Conservation (phyloP, 1,140 invertebrate genomes). For the Scaptomyza graminum region DNA sequence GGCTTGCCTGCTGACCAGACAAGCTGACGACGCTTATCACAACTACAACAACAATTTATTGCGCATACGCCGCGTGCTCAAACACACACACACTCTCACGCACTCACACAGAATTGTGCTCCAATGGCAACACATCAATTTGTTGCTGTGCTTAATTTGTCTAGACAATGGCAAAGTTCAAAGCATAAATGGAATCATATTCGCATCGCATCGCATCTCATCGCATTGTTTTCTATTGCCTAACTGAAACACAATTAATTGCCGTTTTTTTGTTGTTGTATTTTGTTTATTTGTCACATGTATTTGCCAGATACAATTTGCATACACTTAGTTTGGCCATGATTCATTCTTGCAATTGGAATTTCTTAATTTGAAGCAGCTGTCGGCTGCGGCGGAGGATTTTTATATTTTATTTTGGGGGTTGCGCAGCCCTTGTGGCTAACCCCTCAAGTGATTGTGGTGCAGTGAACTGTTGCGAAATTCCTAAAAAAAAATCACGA, state of each 20-base stretch:
- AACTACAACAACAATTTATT: slow-evolving; percentile 29
- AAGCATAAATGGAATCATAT: slow-evolving; percentile 27
- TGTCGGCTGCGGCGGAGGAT: slow-evolving; percentile 5
- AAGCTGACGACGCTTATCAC: slow-evolving; percentile 68
- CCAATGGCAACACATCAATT: slow-evolving; percentile 55
- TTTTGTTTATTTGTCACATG: slow-evolving; percentile 48
- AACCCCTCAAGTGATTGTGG: slow-evolving; percentile 1
- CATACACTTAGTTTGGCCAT: slow-evolving; percentile 47
- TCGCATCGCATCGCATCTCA: slow-evolving; percentile 5
- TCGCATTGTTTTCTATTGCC: slow-evolving; percentile 10
- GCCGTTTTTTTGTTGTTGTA: neutral
- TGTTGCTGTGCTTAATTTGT: slow-evolving; percentile 71
- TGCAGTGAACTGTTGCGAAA: slow-evolving; percentile 24
- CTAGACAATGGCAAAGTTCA: slow-evolving; percentile 81
- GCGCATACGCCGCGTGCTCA: slow-evolving; percentile 68
- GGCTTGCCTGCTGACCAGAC: slow-evolving; percentile 44
- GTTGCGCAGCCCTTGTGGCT: neutral
- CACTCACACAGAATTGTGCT: slow-evolving; percentile 45
- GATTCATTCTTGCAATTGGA: slow-evolving; percentile 60
- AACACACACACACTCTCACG: slow-evolving; percentile 1
- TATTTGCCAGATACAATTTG: slow-evolving; percentile 44
- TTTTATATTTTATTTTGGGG: neutral
- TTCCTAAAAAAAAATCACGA: too few relatives aligned
- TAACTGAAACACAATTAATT: slow-evolving; percentile 52
- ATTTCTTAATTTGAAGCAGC: slow-evolving; percentile 77